These are phyloP conservation scores for Rhinella marina DNA, from an alignment of 2,797 vertebrate genomes.

Conservation along the genomic window DNA sequence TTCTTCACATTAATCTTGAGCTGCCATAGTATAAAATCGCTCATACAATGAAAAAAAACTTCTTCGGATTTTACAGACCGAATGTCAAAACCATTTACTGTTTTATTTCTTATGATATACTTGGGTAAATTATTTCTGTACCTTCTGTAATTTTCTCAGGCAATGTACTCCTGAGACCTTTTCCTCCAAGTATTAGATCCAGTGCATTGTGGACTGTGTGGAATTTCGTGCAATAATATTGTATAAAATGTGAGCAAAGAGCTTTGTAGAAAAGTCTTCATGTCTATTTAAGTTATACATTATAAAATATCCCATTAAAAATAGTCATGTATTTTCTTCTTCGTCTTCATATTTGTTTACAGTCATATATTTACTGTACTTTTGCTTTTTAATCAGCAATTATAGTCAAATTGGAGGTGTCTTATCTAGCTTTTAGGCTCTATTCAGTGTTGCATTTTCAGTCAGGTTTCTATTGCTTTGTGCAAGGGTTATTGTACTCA, in stretches of 20 bases:
- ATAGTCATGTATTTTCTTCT: neutral
- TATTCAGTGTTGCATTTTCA: too few species aligned
- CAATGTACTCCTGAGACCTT: neutral
- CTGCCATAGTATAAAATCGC: neutral
- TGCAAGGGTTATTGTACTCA: too few species aligned
- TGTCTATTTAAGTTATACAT: neutral
- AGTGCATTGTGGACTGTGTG: neutral
- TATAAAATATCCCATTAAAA: neutral
- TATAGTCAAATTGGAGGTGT: too few species aligned
- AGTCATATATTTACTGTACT: too few species aligned
- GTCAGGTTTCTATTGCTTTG: too few species aligned
- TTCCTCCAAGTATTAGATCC: neutral
- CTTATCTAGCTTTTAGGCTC: too few species aligned
- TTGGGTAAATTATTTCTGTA: neutral
- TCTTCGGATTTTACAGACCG: neutral
- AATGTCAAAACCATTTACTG: conserved; percentile 5
- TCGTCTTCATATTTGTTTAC: too few species aligned
- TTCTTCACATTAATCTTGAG: neutral
- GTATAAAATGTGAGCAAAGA: neutral
- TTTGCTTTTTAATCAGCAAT: too few species aligned
- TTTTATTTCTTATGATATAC: neutral
- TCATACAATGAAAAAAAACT: neutral
- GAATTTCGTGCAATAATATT: neutral
- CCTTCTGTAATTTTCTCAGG: neutral
- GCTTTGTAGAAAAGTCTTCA: too few species aligned